Evolutionary conservation across 2,113 vertebrate species (phyloP), one percentile per base, ranked within the genome.

Genomic region (Actinemys pallida): DNA sequence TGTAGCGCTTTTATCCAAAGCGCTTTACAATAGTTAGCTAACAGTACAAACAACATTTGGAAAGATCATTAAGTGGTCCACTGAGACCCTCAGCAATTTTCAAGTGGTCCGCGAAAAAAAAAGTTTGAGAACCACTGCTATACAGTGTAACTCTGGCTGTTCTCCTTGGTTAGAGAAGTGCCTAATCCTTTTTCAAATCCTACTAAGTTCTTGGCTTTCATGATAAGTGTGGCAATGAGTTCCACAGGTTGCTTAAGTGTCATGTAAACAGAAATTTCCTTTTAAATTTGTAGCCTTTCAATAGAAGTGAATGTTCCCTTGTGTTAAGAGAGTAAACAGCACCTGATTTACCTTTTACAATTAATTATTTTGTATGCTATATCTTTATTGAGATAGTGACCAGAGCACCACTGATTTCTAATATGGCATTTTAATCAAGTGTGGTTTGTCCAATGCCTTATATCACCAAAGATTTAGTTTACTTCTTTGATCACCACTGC

Each of bases 401-500:
- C 1, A 90, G 9, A 88, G 56, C 2, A 93, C 10, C 3, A 83
- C 8, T 3, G 53, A 54, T 42, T 85, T 90, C 47, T 65, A 54
- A 24, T 81, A 1, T 16, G 17, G 31, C 13, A 29, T 87, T 82
- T 16, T 80, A 6, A 39, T 25, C 2, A 45, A 45, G 10, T 27
- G 86, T 90, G 29, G 9, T 56, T 35, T 87, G 72, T 65, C 62
- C 31, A 31, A 56, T 13, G 72, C 22, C 45, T 84, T 25, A 2
- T 27, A 45, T 0, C 0, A 19, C 39, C 7, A 10, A 27, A 75
- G 1, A 3, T n/a, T 75, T 3, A 11, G 49, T 22, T 47, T 35
- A 16, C 57, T 27, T 19, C 29, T 69, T n/a, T n/a, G 35, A n/a
- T 7, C 52, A 57, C 24, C 56, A 27, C 10, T 65, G 54, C 29